Percentiles rank a stretch among this genome's conserved stretches.
Evolutionary conservation across 2,888 invertebrate species (phyloP).

Genomic region (Morpho achilles): DNA sequence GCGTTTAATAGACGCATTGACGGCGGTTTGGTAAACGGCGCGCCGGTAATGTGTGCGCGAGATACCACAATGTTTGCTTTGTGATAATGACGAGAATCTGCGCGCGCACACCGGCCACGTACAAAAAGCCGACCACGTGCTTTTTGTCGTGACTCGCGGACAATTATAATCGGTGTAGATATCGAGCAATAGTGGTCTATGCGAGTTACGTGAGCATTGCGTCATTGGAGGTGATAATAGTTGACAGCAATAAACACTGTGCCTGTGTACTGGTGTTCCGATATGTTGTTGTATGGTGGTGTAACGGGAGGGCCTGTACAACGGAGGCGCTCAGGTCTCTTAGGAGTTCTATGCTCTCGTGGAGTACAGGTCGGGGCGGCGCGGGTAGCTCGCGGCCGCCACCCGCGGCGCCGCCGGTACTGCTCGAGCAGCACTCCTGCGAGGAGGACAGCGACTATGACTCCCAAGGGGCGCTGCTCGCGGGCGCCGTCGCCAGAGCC

Average conservation of each 20-base stretch:
- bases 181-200: slow-evolving; percentile 16
- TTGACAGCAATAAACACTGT: slow-evolving; percentile 44
- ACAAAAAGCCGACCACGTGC: slow-evolving; percentile 46
- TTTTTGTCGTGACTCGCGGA: slow-evolving; percentile 23
- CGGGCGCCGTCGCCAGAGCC: slow-evolving; percentile 65
- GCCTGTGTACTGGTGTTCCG: slow-evolving; percentile 55
- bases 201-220: slow-evolving; percentile 28
- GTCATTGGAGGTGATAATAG: slow-evolving; percentile 43
- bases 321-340: slow-evolving; percentile 76
- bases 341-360: slow-evolving; percentile 73
- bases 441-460: slow-evolving; percentile 51
- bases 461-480: slow-evolving; percentile 56
- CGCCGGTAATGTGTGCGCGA: slow-evolving; percentile 45
- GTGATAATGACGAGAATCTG: slow-evolving; percentile 53
- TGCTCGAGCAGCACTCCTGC: slow-evolving; percentile 33
- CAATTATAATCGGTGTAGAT: slow-evolving; percentile 6
- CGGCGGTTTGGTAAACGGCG: slow-evolving; percentile 33
- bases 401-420: slow-evolving; percentile 36
- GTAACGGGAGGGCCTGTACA: slow-evolving; percentile 65
- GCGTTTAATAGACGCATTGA: slow-evolving; percentile 42
- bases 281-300: slow-evolving; percentile 72
- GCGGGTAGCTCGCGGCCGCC: slow-evolving; percentile 48
- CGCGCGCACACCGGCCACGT: slow-evolving; percentile 44
- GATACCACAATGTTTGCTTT: slow-evolving; percentile 63
- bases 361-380: slow-evolving; percentile 51